Conservation (phyloP, 2,113 vertebrate species). For the Struthidea cinerea region DNA sequence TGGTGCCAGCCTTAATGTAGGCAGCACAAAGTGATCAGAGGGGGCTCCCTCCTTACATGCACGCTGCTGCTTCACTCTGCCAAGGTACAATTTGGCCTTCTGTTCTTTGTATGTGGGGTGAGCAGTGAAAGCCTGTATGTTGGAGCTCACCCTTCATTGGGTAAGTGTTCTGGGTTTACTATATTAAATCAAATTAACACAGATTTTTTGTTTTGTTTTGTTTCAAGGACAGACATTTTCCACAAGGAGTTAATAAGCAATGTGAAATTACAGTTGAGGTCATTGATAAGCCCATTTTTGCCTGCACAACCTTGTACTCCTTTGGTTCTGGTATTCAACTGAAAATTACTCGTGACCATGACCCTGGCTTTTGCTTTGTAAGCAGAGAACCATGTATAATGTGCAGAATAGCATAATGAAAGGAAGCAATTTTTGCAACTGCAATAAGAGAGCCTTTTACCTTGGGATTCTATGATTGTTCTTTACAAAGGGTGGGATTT, state of each 20-base stretch:
- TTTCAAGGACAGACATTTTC: not conserved
- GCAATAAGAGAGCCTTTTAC: conserved; percentile 38
- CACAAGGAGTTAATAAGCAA: conserved; percentile 18
- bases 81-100: not conserved
- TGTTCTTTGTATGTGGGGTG: not conserved
- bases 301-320: conserved; percentile 41
- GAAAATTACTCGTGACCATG: conserved; percentile 40
- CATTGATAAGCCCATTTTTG: not conserved
- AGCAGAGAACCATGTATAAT: conserved; percentile 53
- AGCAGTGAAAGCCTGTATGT: not conserved
- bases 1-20: not conserved
- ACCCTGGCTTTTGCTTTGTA: conserved; percentile 47
- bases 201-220: not conserved
- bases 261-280: conserved; percentile 51
- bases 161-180: not conserved
- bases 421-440: conserved; percentile 57
- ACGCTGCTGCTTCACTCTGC: not conserved
- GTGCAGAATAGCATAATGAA: conserved; percentile 46
- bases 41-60: not conserved
- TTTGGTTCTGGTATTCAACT: conserved; percentile 34
- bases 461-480: conserved; percentile 38
- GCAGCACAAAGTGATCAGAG: not conserved
- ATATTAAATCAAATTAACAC: not conserved
- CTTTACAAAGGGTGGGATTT: not conserved
- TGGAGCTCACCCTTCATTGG: not conserved